Conservation (phyloP, 2,888 invertebrate genomes). For the Protodeltote pygarga region DNA sequence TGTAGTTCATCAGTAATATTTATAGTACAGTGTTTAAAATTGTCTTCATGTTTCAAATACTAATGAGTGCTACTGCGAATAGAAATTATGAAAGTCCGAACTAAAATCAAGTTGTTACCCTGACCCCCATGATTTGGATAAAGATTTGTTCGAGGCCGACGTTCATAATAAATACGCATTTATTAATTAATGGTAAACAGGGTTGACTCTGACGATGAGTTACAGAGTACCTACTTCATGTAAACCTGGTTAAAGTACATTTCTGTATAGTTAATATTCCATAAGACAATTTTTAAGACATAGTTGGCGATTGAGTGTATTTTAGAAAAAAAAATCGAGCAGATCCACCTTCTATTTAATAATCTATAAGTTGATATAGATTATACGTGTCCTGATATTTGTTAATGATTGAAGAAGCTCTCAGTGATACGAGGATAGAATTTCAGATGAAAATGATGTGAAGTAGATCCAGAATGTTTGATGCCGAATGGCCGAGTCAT, state of each 20-base stretch:
- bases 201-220: constrained; percentile 40
- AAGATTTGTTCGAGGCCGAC: constrained; percentile 12
- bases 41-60: constrained; percentile 10
- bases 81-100: constrained; percentile 38
- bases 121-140: constrained; percentile 22
- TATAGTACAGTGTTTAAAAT: constrained; percentile 10
- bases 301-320: constrained; percentile 17
- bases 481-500: too few species aligned
- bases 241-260: constrained; percentile 15
- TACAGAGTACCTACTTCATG: constrained; percentile 23
- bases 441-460: constrained; percentile 81
- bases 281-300: constrained; percentile 12
- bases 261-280: constrained; percentile 5
- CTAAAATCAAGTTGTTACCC: constrained; percentile 21
- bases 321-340: background rate
- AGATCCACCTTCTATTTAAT: background rate
- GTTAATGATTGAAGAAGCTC: constrained; percentile 38
- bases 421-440: constrained; percentile 82
- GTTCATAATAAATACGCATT: constrained; percentile 11
- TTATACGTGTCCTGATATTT: constrained; percentile 7
- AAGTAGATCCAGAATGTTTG: constrained; percentile 74
- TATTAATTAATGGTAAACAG: constrained; percentile 13
- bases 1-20: constrained; percentile 38
- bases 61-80: background rate
- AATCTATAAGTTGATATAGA: background rate